Evolutionary conservation across 1,140 invertebrate species (phyloP).

Genomic region (Copidosoma floridanum): DNA sequence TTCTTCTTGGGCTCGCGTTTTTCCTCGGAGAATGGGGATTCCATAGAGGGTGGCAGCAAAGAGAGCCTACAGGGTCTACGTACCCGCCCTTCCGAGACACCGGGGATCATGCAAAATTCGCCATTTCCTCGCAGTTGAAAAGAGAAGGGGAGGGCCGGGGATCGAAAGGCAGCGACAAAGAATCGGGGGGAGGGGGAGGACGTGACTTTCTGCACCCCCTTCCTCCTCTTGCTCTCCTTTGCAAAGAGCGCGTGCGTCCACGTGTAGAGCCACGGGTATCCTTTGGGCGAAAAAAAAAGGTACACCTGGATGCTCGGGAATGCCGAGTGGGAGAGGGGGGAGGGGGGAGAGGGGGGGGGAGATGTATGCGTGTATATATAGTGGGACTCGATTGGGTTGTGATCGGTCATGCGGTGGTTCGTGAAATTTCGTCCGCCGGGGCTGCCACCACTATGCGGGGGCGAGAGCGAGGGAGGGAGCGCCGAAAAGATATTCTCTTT

Average conservation of each 20-base stretch:
- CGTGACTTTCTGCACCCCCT: constrained; percentile 1
- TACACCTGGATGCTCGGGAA: neutral
- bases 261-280: too few species aligned
- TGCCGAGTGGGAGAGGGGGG: neutral
- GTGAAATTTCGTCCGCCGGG: neutral
- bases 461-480: neutral
- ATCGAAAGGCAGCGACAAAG: constrained; percentile 24
- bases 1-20: neutral
- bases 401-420: constrained; percentile 19
- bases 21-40: neutral
- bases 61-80: neutral
- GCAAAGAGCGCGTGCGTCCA: too few species aligned
- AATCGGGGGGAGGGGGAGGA: neutral
- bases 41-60: neutral
- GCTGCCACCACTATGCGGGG: neutral
- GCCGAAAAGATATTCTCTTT: neutral
- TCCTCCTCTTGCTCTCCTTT: too few species aligned
- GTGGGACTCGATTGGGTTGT: constrained; percentile 25
- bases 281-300: too few species aligned
- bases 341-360: neutral
- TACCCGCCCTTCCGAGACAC: neutral
- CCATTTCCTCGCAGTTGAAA: constrained; percentile 20
- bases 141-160: constrained; percentile 20
- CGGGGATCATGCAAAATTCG: constrained; percentile 12
- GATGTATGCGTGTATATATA: neutral